phyloP scores from a whole-genome alignment of 2,113 vertebrate genomes.

The Melospiza melodia region DNA sequence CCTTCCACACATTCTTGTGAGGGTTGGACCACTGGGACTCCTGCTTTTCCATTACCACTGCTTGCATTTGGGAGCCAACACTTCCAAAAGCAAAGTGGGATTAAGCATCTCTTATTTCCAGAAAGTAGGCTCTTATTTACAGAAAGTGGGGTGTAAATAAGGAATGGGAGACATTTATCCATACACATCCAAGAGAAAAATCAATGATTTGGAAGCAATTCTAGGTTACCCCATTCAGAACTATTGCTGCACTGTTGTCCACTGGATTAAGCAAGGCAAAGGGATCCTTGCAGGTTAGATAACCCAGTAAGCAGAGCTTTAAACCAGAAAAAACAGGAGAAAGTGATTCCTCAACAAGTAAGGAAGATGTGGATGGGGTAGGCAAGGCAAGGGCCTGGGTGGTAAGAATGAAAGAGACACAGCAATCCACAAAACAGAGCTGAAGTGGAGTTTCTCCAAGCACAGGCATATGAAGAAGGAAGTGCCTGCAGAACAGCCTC shows the following conservation, averaged over 20 bases:
- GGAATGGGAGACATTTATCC: background rate
- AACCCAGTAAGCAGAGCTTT: background rate
- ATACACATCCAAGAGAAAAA: background rate
- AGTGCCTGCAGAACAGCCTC: background rate
- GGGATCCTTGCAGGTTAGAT: background rate
- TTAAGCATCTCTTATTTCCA: background rate
- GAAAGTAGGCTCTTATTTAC: too few relatives aligned
- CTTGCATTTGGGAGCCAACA: background rate
- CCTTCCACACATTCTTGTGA: background rate
- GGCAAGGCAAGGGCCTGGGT: background rate
- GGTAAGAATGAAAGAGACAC: background rate
- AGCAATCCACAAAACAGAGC: background rate
- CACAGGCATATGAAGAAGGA: background rate
- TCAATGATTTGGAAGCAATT: background rate
- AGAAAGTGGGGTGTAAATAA: background rate
- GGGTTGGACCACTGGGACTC: background rate
- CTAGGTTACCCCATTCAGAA: background rate
- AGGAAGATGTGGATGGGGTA: background rate
- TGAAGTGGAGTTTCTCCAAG: background rate
- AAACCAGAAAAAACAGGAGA: background rate
- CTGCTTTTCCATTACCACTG: background rate
- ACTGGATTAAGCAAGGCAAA: background rate
- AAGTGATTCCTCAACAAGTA: background rate
- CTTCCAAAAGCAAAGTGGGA: background rate
- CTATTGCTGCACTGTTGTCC: background rate